Evolutionary conservation across 2,113 vertebrate species (phyloP).

Genomic region (Nycticebus coucang): DNA sequence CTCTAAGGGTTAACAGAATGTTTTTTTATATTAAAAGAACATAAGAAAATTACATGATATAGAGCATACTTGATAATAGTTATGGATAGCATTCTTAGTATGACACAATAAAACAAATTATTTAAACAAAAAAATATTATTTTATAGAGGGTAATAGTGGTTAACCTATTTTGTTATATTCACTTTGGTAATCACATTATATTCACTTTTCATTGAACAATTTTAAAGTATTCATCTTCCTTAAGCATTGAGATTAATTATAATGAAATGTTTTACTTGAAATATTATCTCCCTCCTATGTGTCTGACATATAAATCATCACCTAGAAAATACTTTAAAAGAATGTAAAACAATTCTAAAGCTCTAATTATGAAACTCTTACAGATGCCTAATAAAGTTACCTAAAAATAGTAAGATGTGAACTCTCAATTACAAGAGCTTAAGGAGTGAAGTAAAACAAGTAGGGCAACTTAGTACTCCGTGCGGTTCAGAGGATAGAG

Average conservation of each 20-base stretch:
- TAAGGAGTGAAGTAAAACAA: not conserved
- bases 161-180: not conserved
- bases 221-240: not conserved
- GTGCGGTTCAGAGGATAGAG: too few species aligned
- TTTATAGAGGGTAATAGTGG: not conserved
- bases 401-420: not conserved
- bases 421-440: not conserved
- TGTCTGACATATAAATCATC: not conserved
- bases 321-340: not conserved
- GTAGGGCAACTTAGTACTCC: not conserved
- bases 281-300: not conserved
- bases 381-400: not conserved
- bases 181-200: not conserved
- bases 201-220: not conserved
- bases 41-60: not conserved
- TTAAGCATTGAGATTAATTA: conserved; percentile 17
- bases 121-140: not conserved
- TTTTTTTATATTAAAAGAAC: not conserved
- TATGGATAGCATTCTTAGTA: not conserved
- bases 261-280: not conserved
- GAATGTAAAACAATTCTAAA: not conserved
- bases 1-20: not conserved
- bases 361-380: not conserved
- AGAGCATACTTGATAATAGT: not conserved
- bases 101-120: not conserved